Evolutionary conservation across 1,140 invertebrate genomes (phyloP).

Genomic region (Drosophila nigromelanica): DNA sequence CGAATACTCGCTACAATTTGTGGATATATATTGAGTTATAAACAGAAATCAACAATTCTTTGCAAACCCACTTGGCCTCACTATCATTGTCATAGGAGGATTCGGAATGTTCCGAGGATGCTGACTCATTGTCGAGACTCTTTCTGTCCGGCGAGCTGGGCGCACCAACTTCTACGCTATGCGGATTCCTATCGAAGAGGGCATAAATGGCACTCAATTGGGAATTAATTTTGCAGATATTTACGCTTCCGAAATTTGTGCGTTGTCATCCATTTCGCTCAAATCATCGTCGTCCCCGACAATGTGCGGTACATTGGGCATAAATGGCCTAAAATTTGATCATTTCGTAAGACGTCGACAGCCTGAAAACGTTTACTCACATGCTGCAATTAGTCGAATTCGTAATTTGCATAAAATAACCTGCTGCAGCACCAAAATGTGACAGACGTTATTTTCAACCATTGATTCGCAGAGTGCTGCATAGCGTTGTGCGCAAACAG

Average conservation of each 20-base stretch:
- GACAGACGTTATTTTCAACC: conserved; percentile 19
- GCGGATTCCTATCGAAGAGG: neutral
- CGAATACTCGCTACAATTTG: neutral
- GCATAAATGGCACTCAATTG: too few species aligned
- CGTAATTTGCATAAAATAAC: neutral
- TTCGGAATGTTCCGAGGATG: neutral
- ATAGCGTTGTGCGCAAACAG: neutral
- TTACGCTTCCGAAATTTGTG: conserved; percentile 4
- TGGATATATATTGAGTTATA: neutral
- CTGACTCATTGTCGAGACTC: neutral
- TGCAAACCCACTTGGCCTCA: conserved; percentile 11
- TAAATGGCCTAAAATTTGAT: conserved; percentile 29
- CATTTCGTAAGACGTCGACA: neutral
- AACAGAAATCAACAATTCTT: neutral
- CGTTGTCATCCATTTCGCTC: conserved; percentile 9
- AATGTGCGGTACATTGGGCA: conserved; percentile 39
- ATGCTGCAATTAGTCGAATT: neutral
- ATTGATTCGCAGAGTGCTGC: neutral
- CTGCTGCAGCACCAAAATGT: neutral
- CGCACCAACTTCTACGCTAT: too few species aligned
- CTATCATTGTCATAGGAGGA: neutral
- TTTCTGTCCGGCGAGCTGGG: neutral
- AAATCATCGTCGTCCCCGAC: conserved; percentile 50
- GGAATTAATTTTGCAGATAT: neutral
- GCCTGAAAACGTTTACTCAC: conserved; percentile 9